Percentiles rank a stretch among this genome's conserved stretches.
Conservation (phyloP, 2,113 vertebrate species). For the Boulengeromyrus knoepffleri region DNA sequence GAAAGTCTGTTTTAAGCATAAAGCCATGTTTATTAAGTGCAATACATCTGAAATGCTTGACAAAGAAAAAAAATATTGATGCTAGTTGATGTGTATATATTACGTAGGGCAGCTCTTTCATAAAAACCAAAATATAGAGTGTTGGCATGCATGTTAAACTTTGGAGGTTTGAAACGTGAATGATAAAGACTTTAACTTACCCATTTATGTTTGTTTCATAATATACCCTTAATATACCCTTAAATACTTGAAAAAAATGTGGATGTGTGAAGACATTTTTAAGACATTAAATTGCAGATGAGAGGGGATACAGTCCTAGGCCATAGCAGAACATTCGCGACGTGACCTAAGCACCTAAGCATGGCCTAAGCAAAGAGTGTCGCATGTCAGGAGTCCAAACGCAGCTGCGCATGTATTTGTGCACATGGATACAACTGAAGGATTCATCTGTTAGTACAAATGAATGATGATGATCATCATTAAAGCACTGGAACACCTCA, state of each 20-base stretch:
- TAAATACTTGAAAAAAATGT: background rate
- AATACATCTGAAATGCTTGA: conserved; percentile 33
- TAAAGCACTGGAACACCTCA: background rate
- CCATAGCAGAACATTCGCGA: background rate
- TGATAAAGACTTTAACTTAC: background rate
- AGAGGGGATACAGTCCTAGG: background rate
- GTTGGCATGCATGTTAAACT: background rate
- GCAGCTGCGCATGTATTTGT: background rate
- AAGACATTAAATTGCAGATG: background rate
- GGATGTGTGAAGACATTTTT: background rate
- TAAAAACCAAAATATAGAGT: background rate
- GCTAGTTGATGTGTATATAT: background rate
- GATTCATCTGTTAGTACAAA: conserved; percentile 5
- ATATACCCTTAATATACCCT: background rate
- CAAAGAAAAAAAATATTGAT: conserved; percentile 15
- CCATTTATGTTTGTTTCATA: background rate
- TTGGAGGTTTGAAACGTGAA: background rate
- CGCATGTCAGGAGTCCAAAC: background rate
- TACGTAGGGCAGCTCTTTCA: background rate
- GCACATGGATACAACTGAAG: background rate
- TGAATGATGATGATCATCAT: background rate
- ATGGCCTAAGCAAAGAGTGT: background rate
- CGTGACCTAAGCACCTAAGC: background rate
- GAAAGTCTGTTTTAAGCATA: conserved; percentile 15
- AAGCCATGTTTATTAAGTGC: conserved; percentile 50